Percentiles rank a stretch among this genome's conserved stretches.
phyloP scores from a whole-genome alignment of 2,113 vertebrate genomes.

The Nerophis ophidion region DNA sequence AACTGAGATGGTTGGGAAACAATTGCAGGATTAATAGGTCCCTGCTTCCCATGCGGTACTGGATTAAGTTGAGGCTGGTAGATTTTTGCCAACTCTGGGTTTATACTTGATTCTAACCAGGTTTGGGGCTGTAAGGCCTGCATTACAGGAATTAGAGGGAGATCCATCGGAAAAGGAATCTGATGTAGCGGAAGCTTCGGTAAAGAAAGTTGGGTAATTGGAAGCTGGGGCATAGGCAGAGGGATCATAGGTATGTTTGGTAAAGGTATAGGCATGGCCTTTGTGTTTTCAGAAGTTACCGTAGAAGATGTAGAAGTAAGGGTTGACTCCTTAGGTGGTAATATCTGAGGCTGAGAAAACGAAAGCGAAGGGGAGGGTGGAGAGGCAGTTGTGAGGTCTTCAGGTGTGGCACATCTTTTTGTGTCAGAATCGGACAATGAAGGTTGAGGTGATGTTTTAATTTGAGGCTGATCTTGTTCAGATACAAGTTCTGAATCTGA shows the following conservation, averaged over 20 bases:
- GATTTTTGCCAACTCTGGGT: slow-evolving; percentile 84
- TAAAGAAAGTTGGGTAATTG: slow-evolving; percentile 68
- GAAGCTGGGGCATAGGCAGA: slow-evolving; percentile 57
- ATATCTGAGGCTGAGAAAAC: slow-evolving; percentile 43
- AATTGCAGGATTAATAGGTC: slow-evolving; percentile 59
- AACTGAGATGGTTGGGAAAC: slow-evolving; percentile 77
- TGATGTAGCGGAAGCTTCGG: slow-evolving; percentile 77
- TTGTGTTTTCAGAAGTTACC: slow-evolving; percentile 70
- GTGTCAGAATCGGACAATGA: slow-evolving; percentile 27
- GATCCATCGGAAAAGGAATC: slow-evolving; percentile 87
- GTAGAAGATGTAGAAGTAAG: slow-evolving; percentile 33
- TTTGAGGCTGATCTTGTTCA: slow-evolving; percentile 37
- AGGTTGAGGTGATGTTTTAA: slow-evolving; percentile 28
- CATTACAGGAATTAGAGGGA: slow-evolving; percentile 94
- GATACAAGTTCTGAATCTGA: slow-evolving; percentile 34
- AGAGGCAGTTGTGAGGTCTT: slow-evolving; percentile 68
- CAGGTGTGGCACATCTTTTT: slow-evolving; percentile 27
- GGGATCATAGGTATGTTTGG: slow-evolving; percentile 75
- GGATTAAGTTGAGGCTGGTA: slow-evolving; percentile 91
- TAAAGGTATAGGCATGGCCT: slow-evolving; percentile 64
- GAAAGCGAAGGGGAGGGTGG: slow-evolving; percentile 46
- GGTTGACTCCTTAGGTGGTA: slow-evolving; percentile 36
- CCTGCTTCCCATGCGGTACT: slow-evolving; percentile 76
- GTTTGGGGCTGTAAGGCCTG: slow-evolving; percentile 84
- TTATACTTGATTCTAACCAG: slow-evolving; percentile 81